Base-by-base conservation (phyloP, 2,113 vertebrate genomes). In the Amia ocellicauda region DNA sequence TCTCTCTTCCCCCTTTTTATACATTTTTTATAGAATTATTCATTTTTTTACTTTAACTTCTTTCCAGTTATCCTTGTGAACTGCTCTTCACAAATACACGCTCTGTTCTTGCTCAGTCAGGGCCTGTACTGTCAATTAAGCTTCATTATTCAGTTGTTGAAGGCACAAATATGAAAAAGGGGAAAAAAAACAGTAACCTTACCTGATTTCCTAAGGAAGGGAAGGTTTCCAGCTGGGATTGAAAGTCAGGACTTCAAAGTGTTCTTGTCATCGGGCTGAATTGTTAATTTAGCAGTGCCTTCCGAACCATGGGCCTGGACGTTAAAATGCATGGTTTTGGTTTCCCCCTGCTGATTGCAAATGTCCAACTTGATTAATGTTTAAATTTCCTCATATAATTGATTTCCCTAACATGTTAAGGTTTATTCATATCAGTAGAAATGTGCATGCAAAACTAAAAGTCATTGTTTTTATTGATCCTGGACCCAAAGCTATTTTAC, bases 111-210 rank as follows among this genome's bases (percentile, higher is more conserved):
- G 78, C 70, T 78, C 83, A 81, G 76, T 77, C 75, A 77, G 77
- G 78, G 71, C 70, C 74, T 72, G 67, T 60, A 70, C 66, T 64
- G 62, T 58, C 71, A 71, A 78, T 80, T 69, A 74, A 69, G 72
- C 77, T 69, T 84, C 75, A 83, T 84, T 81, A 81, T 77, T 66
- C 73, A 71, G 66, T 76, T 74, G 78, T 79, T 83, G 78, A 83
- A 84, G 79, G 82, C 63, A 64, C 70, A 77, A 51, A 71, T 83
- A n/a, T 47, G 45, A 47, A 2, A n/a, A n/a, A n/a, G n/a, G n/a
- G n/a, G 74, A 72, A 82, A 75, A 77, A 72, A 76, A 77, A 64
- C 80, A 82, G 79, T 78, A 70, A 75, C 57, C 26, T 40, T 56
- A 56, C 14, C 50, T 47, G 72, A 58, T 41, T 60, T 45, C 60